These are phyloP conservation scores for Caradrina clavipalpis DNA, from an alignment of 2,888 invertebrate genomes.

Conservation along the genomic window DNA sequence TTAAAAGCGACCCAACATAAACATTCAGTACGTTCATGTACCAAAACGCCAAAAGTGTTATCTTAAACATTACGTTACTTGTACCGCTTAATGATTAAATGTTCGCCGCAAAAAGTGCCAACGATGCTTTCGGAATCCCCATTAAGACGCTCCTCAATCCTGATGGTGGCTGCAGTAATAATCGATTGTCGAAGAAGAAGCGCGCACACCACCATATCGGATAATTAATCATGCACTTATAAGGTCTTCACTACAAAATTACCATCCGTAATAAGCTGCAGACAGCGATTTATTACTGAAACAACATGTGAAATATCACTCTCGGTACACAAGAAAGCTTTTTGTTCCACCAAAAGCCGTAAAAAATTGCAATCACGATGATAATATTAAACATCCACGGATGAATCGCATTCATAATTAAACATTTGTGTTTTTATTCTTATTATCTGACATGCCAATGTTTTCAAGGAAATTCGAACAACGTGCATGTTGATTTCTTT, in stretches of 20 bases:
- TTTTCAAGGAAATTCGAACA: slow-evolving; percentile 32
- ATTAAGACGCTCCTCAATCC: slow-evolving; percentile 67
- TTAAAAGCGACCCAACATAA: slow-evolving; percentile 25
- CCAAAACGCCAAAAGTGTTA: slow-evolving; percentile 54
- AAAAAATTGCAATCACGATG: slow-evolving; percentile 57
- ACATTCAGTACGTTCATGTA: slow-evolving; percentile 22
- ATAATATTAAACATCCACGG: slow-evolving; percentile 48
- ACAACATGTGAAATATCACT: slow-evolving; percentile 61
- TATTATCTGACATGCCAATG: slow-evolving; percentile 29
- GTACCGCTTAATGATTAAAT: slow-evolving; percentile 61
- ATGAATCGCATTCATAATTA: slow-evolving; percentile 49
- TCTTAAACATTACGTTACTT: slow-evolving; percentile 47
- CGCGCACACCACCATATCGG: slow-evolving; percentile 74
- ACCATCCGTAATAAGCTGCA: slow-evolving; percentile 76
- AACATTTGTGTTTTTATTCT: slow-evolving; percentile 42
- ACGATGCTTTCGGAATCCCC: slow-evolving; percentile 64
- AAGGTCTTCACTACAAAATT: slow-evolving; percentile 76
- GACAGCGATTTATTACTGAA: slow-evolving; percentile 75
- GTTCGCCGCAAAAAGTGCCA: slow-evolving; percentile 66
- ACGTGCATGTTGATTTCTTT: slow-evolving; percentile 20
- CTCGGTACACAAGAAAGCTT: slow-evolving; percentile 53
- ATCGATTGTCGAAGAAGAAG: slow-evolving; percentile 78
- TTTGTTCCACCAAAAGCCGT: slow-evolving; percentile 48
- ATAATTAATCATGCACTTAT: slow-evolving; percentile 83
- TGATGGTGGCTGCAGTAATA: slow-evolving; percentile 71